A percentile compares a stretch with the other conserved stretches of the same genome.
Evolutionary conservation across 35 echinoderm and acorn worm genomes (phyloP).

Genomic region (Apostichopus japonicus): DNA sequence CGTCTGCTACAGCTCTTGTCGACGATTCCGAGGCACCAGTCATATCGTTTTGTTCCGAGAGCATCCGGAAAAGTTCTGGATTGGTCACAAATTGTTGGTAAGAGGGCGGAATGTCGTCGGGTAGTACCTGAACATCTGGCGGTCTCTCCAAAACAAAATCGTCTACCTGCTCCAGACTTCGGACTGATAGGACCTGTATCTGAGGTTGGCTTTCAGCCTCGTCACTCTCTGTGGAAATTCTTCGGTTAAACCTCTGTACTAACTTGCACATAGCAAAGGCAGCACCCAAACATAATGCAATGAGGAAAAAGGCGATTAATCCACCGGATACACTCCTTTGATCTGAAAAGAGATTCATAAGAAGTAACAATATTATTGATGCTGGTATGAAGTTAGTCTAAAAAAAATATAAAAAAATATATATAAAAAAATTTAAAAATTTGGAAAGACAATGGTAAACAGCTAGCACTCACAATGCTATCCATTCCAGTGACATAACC

Average conservation of each 20-base stretch:
- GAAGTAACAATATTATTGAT: not conserved
- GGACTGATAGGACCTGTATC: slow-evolving; percentile 1
- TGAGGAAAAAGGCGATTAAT: not conserved
- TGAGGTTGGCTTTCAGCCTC: not conserved
- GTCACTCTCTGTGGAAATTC: not conserved
- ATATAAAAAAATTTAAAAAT: no score
- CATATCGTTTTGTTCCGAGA: not conserved
- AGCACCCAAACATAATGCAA: not conserved
- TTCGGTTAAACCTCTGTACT: not conserved
- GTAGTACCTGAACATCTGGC: not conserved
- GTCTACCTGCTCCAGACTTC: not conserved
- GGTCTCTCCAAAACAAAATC: not conserved
- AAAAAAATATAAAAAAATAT: no score
- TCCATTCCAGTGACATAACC: no score
- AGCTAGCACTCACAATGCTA: no score
- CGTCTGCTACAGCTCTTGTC: not conserved
- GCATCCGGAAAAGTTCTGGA: not conserved
- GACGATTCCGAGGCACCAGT: no score
- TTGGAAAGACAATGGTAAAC: no score
- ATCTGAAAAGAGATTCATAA: not conserved
- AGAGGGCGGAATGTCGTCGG: slow-evolving; percentile 4
- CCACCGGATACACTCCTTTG: not conserved
- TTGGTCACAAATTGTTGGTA: slow-evolving; percentile 37
- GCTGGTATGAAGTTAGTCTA: no score
- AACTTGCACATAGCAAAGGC: not conserved